Base-by-base conservation (phyloP, 2,888 invertebrate species). In the Campopleginae sp. region DNA sequence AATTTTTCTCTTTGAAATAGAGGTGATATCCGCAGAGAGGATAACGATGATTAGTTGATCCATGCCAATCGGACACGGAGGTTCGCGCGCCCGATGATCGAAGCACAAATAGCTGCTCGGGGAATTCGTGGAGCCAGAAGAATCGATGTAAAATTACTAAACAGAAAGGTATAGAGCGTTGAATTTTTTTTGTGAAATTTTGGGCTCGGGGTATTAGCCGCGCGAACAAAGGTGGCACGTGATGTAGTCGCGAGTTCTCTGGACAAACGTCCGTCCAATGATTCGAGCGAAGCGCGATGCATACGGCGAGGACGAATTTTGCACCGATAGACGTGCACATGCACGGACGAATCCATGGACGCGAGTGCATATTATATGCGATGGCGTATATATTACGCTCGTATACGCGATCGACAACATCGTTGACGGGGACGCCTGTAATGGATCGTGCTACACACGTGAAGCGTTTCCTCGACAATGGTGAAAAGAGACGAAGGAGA, bases 401-500 rank as follows among this genome's bases (percentile, higher is more conserved):
- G 63, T 33, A 66, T n/a, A 14, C 38, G 42, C 71, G 79, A 77
- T 61, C 63, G 86, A 83, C 83, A 83, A 82, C 83, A 66, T 86
- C 77, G 83, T 79, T 77, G 85, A 86, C 86, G 80, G 48, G 78
- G 80, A 84, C 81, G 79, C 74, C 72, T 77, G 48, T 74, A 68
- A 72, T 72, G 66, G 80, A 80, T 48, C 72, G 70, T 79, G 75
- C 78, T 63, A 80, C 72, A 77, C 78, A 44, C 68, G 80, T 63
- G 48, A 80, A 82, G 77, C 82, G 76, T 84, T 84, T 74, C 82
- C 76, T 33, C 84, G 86, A 88, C 86, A 87, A 88, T 87, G 86
- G 86, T 33, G 42, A 33, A 74, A 80, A 65, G 70, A n/a, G 61
- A 31, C 46, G 58, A 88, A 87, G 89, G 85, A 86, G 85, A 87